Conservation (phyloP, 2,797 vertebrate genomes). For the Girardinus metallicus region DNA sequence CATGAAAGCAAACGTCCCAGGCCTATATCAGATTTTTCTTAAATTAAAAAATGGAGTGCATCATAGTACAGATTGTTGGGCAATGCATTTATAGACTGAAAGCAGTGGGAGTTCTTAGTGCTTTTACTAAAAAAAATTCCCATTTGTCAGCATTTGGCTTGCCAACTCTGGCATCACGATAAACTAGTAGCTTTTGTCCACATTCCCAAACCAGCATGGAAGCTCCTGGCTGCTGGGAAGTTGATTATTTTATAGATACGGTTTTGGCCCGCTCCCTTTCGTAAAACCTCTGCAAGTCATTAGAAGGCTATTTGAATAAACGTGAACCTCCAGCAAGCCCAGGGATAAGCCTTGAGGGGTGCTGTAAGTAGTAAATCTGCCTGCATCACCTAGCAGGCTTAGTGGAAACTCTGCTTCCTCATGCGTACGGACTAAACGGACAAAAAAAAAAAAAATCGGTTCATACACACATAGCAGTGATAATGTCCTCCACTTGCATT, state of each 20-base stretch:
- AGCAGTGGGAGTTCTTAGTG: not conserved
- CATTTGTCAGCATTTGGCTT: not conserved
- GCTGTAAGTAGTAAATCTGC: constrained; percentile 71
- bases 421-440: constrained; percentile 19
- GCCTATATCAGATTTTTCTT: not conserved
- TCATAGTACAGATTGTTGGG: not conserved
- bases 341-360: constrained; percentile 73
- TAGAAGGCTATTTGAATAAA: constrained; percentile 76
- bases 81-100: not conserved
- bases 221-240: constrained; percentile 63
- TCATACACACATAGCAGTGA: constrained; percentile 9
- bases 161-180: not conserved
- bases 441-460: constrained; percentile 33
- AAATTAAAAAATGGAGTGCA: not conserved
- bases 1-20: not conserved
- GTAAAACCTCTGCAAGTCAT: constrained; percentile 76
- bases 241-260: constrained; percentile 77
- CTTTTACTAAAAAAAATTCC: not conserved
- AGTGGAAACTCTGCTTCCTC: constrained; percentile 60
- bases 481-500: constrained; percentile 24
- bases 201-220: constrained; percentile 55
- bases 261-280: constrained; percentile 69
- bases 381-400: constrained; percentile 75
- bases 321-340: constrained; percentile 71
- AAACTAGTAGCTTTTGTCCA: not conserved